phyloP scores from a whole-genome alignment of 2,888 invertebrate species.

The Alitta virens region DNA sequence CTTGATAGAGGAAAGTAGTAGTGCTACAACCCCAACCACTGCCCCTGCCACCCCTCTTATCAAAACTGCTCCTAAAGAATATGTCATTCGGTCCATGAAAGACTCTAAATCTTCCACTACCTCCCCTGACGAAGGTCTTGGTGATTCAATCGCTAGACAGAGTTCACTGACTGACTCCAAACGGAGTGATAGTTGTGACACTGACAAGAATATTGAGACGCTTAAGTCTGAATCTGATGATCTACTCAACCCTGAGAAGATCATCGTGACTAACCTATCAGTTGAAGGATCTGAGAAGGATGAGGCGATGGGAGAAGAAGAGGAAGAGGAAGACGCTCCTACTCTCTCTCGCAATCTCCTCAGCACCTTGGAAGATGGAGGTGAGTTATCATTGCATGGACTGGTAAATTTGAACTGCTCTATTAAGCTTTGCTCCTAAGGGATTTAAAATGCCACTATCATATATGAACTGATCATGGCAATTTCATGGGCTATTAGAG shows the following conservation, averaged over 20 bases:
- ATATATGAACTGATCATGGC: too few relatives aligned
- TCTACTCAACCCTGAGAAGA: constrained; percentile 15
- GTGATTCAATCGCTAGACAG: constrained; percentile 33
- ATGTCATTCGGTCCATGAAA: background rate
- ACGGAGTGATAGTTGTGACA: constrained; percentile 27
- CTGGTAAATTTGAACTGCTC: too few relatives aligned
- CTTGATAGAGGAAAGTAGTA: constrained; percentile 27
- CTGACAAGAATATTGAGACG: constrained; percentile 21
- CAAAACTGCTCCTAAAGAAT: background rate
- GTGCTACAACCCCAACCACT: constrained; percentile 46
- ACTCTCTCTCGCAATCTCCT: constrained; percentile 6
- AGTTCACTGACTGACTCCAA: constrained; percentile 24
- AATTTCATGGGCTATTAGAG: too few relatives aligned
- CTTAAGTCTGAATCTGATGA: constrained; percentile 19
- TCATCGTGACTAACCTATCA: constrained; percentile 57
- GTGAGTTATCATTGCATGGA: too few relatives aligned
- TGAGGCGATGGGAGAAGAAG: background rate
- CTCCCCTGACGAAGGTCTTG: constrained; percentile 51
- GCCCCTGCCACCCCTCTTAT: constrained; percentile 24
- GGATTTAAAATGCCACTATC: too few relatives aligned
- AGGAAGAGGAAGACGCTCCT: background rate
- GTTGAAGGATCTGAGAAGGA: constrained; percentile 53
- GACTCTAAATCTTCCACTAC: constrained; percentile 2
- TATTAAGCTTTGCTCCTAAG: too few relatives aligned
- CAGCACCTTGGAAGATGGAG: constrained; percentile 22